Conservation (phyloP, 2,113 vertebrate genomes). For the Oxyura jamaicensis region DNA sequence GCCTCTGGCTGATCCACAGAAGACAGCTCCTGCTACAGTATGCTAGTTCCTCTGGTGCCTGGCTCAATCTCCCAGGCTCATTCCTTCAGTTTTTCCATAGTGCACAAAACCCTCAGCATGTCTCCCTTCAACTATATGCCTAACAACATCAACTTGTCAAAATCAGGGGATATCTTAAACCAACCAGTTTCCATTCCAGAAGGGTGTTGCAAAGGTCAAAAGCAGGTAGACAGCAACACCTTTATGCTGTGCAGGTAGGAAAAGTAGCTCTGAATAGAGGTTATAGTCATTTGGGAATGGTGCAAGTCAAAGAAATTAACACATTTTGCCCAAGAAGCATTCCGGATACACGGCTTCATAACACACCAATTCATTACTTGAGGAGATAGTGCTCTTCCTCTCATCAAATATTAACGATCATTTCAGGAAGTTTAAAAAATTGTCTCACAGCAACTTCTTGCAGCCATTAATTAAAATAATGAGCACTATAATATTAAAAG, state of each 20-base stretch:
- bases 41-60: background rate
- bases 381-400: constrained; percentile 72
- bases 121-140: background rate
- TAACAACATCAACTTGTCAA: background rate
- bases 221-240: background rate
- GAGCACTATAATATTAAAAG: constrained; percentile 76
- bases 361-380: constrained; percentile 65
- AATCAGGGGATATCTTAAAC: background rate
- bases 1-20: background rate
- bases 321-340: constrained; percentile 20
- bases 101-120: background rate
- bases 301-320: background rate
- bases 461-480: constrained; percentile 80
- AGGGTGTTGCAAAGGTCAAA: background rate
- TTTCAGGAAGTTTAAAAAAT: constrained; percentile 77
- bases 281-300: background rate
- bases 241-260: background rate
- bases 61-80: background rate
- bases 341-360: constrained; percentile 15
- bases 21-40: background rate
- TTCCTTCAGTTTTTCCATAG: background rate
- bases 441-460: constrained; percentile 74
- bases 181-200: background rate
- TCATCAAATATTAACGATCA: constrained; percentile 77
- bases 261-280: background rate